These are phyloP conservation scores for Hofmannophila pseudospretella DNA, from an alignment of 2,888 invertebrate species.

Conservation along the genomic window DNA sequence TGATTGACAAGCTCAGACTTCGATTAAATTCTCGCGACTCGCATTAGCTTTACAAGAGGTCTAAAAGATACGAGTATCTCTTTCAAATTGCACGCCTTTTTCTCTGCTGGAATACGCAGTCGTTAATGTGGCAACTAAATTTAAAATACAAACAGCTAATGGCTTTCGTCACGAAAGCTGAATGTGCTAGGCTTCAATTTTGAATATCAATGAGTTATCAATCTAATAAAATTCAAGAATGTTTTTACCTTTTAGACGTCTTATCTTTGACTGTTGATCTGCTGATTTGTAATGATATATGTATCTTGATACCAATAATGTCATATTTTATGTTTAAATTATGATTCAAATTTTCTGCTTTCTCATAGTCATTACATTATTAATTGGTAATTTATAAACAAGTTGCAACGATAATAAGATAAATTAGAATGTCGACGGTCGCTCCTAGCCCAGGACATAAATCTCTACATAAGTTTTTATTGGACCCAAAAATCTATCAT, in stretches of 20 bases:
- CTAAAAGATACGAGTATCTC: constrained; percentile 28
- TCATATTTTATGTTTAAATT: constrained; percentile 1
- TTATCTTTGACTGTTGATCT: no score
- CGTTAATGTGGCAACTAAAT: constrained; percentile 33
- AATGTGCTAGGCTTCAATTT: constrained; percentile 10
- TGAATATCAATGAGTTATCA: no score
- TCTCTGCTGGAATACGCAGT: constrained; percentile 20
- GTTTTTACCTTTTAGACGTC: no score
- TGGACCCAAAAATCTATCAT: constrained; percentile 65
- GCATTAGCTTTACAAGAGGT: constrained; percentile 55
- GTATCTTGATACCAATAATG: no score
- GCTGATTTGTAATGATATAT: no score
- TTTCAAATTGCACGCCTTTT: constrained; percentile 16
- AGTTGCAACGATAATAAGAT: constrained; percentile 51
- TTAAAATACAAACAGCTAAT: constrained; percentile 19
- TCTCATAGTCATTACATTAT: constrained; percentile 23
- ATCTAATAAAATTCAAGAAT: no score
- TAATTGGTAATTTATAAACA: constrained; percentile 48
- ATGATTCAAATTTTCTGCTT: neutral
- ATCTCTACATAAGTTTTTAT: constrained; percentile 63
- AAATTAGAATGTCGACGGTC: constrained; percentile 45
- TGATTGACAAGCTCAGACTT: constrained; percentile 72
- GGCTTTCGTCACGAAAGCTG: constrained; percentile 19
- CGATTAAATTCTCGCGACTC: constrained; percentile 64
- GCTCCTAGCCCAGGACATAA: constrained; percentile 54